Evolutionary conservation across 1,140 invertebrate genomes (phyloP).

Genomic region (Archegozetes longisetosus): DNA sequence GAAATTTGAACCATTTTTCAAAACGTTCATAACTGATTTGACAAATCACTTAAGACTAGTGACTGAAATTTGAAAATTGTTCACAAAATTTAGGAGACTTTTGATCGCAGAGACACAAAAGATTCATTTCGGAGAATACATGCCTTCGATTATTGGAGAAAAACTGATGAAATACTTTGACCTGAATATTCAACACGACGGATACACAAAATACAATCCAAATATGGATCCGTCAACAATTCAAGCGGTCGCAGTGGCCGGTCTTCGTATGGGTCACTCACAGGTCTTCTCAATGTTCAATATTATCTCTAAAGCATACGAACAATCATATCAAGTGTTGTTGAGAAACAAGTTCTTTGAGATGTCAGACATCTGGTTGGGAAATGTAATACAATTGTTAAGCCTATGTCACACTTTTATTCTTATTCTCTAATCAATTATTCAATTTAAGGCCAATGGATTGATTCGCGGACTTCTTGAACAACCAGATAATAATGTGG

Average conservation of each 20-base stretch:
- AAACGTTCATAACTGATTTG: too few relatives aligned
- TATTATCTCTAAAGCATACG: conserved; percentile 2
- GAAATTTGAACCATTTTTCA: too few relatives aligned
- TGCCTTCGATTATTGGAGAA: conserved; percentile 42
- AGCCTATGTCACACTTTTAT: not conserved
- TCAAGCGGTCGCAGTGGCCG: conserved; percentile 46
- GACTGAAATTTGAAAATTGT: too few relatives aligned
- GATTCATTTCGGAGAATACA: conserved; percentile 65
- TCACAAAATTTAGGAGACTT: conserved; percentile 34
- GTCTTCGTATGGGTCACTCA: conserved; percentile 84
- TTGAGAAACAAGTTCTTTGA: conserved; percentile 17
- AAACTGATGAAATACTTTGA: conserved; percentile 25
- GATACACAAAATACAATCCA: conserved; percentile 33
- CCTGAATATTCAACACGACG: conserved; percentile 7
- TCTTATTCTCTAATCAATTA: not conserved
- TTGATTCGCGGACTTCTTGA: conserved; percentile 9
- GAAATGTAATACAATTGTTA: not conserved
- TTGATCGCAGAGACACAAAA: conserved; percentile 52
- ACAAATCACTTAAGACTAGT: too few relatives aligned
- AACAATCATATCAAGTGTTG: conserved; percentile 2
- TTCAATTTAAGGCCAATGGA: conserved; percentile 1
- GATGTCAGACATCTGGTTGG: conserved; percentile 15
- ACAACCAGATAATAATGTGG: conserved; percentile 9
- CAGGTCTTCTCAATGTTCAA: conserved; percentile 37
- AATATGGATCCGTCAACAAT: conserved; percentile 39